phyloP scores from a whole-genome alignment of 2,888 invertebrate species.

The Teinopalpus imperialis region DNA sequence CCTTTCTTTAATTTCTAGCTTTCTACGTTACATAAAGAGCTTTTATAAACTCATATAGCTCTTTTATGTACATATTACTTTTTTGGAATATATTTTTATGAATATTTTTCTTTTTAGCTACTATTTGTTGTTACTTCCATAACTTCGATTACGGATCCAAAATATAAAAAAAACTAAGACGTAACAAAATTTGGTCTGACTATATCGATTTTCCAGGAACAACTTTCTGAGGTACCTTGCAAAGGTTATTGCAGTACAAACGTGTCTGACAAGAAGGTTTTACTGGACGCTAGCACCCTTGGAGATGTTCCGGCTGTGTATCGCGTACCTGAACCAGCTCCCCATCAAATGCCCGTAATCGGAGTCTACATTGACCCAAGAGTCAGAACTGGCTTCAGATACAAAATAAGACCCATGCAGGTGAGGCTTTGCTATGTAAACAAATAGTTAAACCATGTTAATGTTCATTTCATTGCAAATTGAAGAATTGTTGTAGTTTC shows the following conservation, averaged over 20 bases:
- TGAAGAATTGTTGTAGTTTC: constrained; percentile 53
- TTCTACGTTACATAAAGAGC: too few species aligned
- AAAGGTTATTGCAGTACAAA: constrained; percentile 57
- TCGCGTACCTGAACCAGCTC: constrained; percentile 80
- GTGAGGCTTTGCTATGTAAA: constrained; percentile 63
- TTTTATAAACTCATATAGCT: too few species aligned
- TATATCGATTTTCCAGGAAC: constrained; percentile 59
- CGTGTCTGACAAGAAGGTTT: constrained; percentile 54
- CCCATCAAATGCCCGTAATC: constrained; percentile 85
- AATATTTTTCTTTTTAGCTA: too few species aligned
- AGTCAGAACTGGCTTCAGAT: constrained; percentile 88
- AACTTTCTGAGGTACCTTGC: constrained; percentile 48
- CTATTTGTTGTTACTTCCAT: too few species aligned
- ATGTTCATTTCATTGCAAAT: constrained; percentile 43
- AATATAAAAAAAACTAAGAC: too few species aligned
- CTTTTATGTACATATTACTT: too few species aligned
- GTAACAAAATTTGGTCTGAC: too few species aligned
- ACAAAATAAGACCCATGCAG: constrained; percentile 86
- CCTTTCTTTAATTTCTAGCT: too few species aligned
- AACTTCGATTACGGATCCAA: too few species aligned
- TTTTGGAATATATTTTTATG: too few species aligned
- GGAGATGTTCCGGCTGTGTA: constrained; percentile 86
- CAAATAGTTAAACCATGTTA: constrained; percentile 33
- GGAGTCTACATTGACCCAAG: constrained; percentile 88
- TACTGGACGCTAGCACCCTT: constrained; percentile 82